Percentiles rank a stretch among this genome's conserved stretches.
Conservation (phyloP, 2,888 invertebrate genomes). For the Dicycla oo region DNA sequence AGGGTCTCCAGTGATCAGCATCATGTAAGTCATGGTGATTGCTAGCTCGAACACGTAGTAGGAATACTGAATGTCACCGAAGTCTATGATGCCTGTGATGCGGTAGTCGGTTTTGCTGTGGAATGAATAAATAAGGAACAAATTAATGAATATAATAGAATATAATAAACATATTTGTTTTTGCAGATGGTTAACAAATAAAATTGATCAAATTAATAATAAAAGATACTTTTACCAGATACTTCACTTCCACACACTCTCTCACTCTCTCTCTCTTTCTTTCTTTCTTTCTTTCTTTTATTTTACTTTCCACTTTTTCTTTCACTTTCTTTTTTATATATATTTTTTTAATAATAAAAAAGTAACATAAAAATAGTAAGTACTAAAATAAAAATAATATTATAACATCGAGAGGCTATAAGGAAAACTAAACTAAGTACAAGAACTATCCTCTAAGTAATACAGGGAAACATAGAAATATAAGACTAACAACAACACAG, state of each 20-base stretch:
- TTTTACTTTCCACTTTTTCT: too few species aligned
- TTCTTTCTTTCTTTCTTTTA: too few species aligned
- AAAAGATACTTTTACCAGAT: too few species aligned
- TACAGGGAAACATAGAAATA: neutral
- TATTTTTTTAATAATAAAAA: too few species aligned
- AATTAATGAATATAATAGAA: neutral
- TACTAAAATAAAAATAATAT: neutral
- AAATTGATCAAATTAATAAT: neutral
- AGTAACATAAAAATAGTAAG: neutral
- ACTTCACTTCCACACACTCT: too few species aligned
- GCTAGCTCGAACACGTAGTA: constrained; percentile 96
- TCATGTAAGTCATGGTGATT: constrained; percentile 95
- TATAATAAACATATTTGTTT: neutral
- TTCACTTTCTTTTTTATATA: too few species aligned
- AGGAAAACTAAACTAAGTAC: neutral
- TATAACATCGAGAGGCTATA: neutral
- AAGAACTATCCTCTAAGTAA: neutral
- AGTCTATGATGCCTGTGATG: constrained; percentile 95
- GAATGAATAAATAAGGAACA: neutral
- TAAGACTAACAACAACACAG: too few species aligned
- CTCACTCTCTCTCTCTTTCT: too few species aligned
- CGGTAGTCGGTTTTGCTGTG: constrained; percentile 87
- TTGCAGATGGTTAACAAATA: neutral
- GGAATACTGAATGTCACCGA: constrained; percentile 94
- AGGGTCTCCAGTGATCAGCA: constrained; percentile 92